Base-by-base conservation (phyloP, 2,797 vertebrate genomes). In the Bryconaethiops microstoma region DNA sequence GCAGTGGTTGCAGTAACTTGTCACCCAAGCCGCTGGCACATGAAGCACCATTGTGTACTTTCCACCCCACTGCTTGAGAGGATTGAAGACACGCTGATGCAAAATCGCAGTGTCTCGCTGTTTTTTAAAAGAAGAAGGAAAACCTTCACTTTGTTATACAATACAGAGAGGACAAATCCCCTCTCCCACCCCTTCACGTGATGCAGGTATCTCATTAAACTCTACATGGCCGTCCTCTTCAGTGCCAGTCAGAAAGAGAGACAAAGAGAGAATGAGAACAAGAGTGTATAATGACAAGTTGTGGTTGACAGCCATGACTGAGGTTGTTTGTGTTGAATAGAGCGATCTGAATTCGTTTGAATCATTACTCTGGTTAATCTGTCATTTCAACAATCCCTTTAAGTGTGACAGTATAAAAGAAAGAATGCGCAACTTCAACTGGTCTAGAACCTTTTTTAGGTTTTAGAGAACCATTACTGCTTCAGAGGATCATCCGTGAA, bases 281-380 rank as follows among this genome's bases (percentile, higher is more conserved):
- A 60, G 21, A 68, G 39, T 35, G 29, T 39, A 16, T 59, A 78
- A 45, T 57, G 13, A 78, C 23, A 78, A 29, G 40, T 69, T 59
- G n/a, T 48, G 42, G 54, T 14, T 77, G 39, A 45, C 50, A 70
- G 55, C 12, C 8, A 55, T 45, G 55, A 48, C 17, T 71, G 40
- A 60, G 70, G 23, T 39, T 39, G 25, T 55, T n/a, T 55, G 25
- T 73, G 52, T 12, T 73, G 25, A 73, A 73, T 52, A 60, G 60
- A 76, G 65, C 17, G 50, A 71, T 29, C 7, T 50, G 48, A 71
- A 54, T 60, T 3, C 54, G 69, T 86, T 78, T 62, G 29, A 78
- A 59, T 76, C 73, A 84, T 77, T 74, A 77, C 50, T 79, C 48
- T 62, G 19, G 25, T 76, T 76, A 76, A 70, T 76, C 78, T 68